phyloP scores from a whole-genome alignment of 2,888 invertebrate genomes.

The Xanthorhoe designata region DNA sequence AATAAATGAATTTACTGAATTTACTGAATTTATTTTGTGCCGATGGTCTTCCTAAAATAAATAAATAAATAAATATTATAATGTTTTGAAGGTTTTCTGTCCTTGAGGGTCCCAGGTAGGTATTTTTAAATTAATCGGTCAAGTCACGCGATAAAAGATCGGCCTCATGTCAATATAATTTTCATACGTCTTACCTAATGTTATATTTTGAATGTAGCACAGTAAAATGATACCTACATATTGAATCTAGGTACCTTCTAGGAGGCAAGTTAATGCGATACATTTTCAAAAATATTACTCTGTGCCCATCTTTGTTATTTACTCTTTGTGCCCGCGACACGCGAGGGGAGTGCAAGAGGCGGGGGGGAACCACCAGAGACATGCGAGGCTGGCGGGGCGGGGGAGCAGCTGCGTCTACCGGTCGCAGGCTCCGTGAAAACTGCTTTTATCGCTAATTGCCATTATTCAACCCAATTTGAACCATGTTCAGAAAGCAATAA shows the following conservation, averaged over 20 bases:
- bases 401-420: conserved; percentile 81
- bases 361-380: conserved; percentile 52
- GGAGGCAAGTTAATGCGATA: not conserved
- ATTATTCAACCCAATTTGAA: conserved; percentile 46
- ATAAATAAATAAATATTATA: too few relatives aligned
- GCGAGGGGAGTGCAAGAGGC: conserved; percentile 67
- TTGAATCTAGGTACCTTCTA: not conserved
- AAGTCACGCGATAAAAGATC: too few relatives aligned
- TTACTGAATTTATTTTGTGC: too few relatives aligned
- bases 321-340: conserved; percentile 74
- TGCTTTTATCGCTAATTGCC: conserved; percentile 68
- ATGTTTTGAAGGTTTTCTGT: too few relatives aligned
- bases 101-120: too few relatives aligned
- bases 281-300: not conserved
- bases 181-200: too few relatives aligned
- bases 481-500: fast-evolving
- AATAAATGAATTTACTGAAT: too few relatives aligned
- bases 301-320: conserved; percentile 27
- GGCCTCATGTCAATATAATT: too few relatives aligned
- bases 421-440: conserved; percentile 71
- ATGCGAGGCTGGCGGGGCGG: conserved; percentile 57
- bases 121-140: too few relatives aligned
- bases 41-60: too few relatives aligned
- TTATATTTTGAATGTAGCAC: too few relatives aligned
- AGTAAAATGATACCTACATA: not conserved